A percentile compares a stretch with the other conserved stretches of the same genome.
These are phyloP conservation scores for Meloidogyne hapla DNA, from an alignment of 1,140 invertebrate species.

Conservation along the genomic window DNA sequence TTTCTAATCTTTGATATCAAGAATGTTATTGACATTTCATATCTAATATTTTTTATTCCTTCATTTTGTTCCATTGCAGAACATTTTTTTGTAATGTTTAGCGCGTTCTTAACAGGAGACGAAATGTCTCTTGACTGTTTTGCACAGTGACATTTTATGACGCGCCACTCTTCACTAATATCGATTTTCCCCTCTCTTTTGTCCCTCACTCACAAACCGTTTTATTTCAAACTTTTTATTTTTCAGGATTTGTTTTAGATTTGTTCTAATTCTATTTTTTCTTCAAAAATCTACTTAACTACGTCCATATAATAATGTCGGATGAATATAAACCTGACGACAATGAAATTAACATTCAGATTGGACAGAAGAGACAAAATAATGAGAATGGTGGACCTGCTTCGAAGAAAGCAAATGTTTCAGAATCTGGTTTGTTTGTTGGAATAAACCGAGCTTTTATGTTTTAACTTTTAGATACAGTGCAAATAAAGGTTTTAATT, in stretches of 20 bases:
- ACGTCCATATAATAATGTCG: constrained; percentile 5
- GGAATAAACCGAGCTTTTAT: neutral
- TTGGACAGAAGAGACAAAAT: constrained; percentile 54
- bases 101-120: too few species aligned
- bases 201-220: neutral
- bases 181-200: neutral
- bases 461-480: constrained; percentile 40
- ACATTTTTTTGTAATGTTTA: too few species aligned
- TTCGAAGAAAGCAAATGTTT: constrained; percentile 55
- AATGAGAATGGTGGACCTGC: constrained; percentile 56
- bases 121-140: too few species aligned
- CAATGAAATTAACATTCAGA: neutral
- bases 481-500: constrained; percentile 62
- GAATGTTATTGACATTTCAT: neutral
- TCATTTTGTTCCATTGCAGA: too few species aligned
- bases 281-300: too few species aligned
- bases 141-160: too few species aligned
- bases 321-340: constrained; percentile 30
- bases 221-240: neutral
- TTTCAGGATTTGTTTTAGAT: constrained; percentile 1
- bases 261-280: too few species aligned
- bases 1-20: neutral
- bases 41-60: neutral
- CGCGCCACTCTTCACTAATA: too few species aligned
- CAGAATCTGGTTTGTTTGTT: constrained; percentile 38